Percentiles rank a stretch among this genome's conserved stretches.
Conservation (phyloP, 2,888 invertebrate genomes). For the Pachycephus smyrnensis region DNA sequence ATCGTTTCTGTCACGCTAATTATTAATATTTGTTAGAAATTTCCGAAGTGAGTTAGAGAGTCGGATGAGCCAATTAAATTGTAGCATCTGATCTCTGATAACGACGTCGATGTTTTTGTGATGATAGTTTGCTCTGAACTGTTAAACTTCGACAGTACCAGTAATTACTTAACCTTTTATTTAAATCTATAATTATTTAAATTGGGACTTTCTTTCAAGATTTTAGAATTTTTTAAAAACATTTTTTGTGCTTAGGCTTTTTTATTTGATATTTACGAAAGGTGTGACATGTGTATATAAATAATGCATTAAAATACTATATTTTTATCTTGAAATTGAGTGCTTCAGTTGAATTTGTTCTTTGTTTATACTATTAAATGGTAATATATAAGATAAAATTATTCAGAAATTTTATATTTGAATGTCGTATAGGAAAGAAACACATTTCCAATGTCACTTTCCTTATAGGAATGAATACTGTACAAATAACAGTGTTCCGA, state of each 20-base stretch:
- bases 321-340: too few species aligned
- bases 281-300: too few species aligned
- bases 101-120: background rate
- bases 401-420: background rate
- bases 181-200: background rate
- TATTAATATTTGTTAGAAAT: background rate
- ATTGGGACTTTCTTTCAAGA: background rate
- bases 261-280: too few species aligned
- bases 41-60: background rate
- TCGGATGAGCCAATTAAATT: background rate
- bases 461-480: background rate
- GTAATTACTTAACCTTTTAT: background rate
- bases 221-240: too few species aligned
- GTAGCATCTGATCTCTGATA: background rate
- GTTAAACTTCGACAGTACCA: background rate
- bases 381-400: background rate
- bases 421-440: background rate
- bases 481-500: background rate
- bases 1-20: background rate
- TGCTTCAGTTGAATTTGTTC: too few species aligned
- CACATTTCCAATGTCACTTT: background rate
- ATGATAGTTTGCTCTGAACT: background rate
- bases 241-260: too few species aligned
- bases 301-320: too few species aligned
- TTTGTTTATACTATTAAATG: background rate